phyloP scores from a whole-genome alignment of 2,797 vertebrate species.

The Schizothorax lantsangensis region DNA sequence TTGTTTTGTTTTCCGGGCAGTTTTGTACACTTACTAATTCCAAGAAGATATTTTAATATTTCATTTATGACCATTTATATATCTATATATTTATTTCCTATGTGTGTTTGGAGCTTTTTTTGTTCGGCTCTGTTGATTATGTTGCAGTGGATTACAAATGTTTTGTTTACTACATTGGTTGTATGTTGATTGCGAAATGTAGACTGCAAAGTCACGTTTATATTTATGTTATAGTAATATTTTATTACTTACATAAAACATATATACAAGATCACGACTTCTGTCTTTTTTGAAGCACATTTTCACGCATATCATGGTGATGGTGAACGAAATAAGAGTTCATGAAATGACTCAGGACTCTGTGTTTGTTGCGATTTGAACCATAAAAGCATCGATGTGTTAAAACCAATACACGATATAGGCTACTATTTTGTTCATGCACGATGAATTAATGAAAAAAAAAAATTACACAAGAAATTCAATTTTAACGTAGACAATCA shows the following conservation, averaged over 20 bases:
- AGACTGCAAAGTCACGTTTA: slow-evolving; percentile 97
- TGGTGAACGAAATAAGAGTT: slow-evolving; percentile 4
- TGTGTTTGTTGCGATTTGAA: background rate
- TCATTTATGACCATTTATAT: slow-evolving; percentile 93
- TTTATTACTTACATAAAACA: slow-evolving; percentile 99
- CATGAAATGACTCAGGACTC: background rate
- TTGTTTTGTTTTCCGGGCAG: slow-evolving; percentile 86
- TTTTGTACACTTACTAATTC: slow-evolving; percentile 96
- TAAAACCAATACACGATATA: background rate
- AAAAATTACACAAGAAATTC: background rate
- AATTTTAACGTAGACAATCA: background rate
- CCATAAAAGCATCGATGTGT: background rate
- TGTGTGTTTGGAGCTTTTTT: slow-evolving; percentile 89
- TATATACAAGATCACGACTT: slow-evolving; percentile 95
- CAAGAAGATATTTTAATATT: slow-evolving; percentile 98
- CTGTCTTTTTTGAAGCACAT: slow-evolving; percentile 86
- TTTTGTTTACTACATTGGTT: slow-evolving; percentile 85
- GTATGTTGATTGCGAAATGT: slow-evolving; percentile 96
- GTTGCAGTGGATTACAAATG: slow-evolving; percentile 83
- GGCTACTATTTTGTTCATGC: background rate
- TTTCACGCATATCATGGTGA: slow-evolving; percentile 4
- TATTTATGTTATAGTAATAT: slow-evolving; percentile 99
- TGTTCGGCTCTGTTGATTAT: slow-evolving; percentile 85
- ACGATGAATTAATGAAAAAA: background rate
- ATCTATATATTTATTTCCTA: slow-evolving; percentile 97